These are phyloP conservation scores for Piezodorus guildinii DNA, from an alignment of 1,140 invertebrate genomes.

Conservation along the genomic window DNA sequence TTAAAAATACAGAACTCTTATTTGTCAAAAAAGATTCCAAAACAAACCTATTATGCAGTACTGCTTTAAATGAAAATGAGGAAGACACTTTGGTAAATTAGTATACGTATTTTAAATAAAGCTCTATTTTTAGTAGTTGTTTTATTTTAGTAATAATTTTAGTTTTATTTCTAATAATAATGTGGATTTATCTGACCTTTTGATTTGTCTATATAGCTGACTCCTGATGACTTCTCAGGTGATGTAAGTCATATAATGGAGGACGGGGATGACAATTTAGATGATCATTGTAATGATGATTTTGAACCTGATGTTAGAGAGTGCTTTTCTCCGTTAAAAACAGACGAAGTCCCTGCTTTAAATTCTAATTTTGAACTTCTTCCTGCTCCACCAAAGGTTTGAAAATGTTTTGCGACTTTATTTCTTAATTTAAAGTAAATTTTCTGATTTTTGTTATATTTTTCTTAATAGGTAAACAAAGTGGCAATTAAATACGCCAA, in stretches of 20 bases:
- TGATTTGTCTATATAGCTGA: conserved; percentile 1
- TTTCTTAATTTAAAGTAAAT: neutral
- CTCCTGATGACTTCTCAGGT: conserved; percentile 30
- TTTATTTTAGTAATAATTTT: too few relatives aligned
- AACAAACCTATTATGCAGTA: conserved; percentile 32
- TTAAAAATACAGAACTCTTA: conserved; percentile 7
- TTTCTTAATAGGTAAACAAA: conserved; percentile 17
- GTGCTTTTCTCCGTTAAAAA: too few relatives aligned
- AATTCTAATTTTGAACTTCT: neutral
- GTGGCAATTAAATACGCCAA: conserved; percentile 16
- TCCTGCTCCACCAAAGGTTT: neutral
- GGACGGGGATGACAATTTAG: conserved; percentile 25
- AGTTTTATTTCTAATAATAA: too few relatives aligned
- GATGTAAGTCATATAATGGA: conserved; percentile 33
- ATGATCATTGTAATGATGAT: conserved; percentile 34
- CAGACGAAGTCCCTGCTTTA: neutral
- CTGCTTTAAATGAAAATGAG: conserved; percentile 37
- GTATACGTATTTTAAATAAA: too few relatives aligned
- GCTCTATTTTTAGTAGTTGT: too few relatives aligned
- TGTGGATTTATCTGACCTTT: too few relatives aligned
- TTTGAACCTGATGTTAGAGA: conserved; percentile 22
- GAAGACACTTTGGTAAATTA: conserved; percentile 26
- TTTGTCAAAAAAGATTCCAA: conserved; percentile 15
- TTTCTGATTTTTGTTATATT: too few relatives aligned
- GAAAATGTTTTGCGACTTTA: neutral